Conservation (phyloP, 2,797 vertebrate species). For the Megaceryle alcyon region DNA sequence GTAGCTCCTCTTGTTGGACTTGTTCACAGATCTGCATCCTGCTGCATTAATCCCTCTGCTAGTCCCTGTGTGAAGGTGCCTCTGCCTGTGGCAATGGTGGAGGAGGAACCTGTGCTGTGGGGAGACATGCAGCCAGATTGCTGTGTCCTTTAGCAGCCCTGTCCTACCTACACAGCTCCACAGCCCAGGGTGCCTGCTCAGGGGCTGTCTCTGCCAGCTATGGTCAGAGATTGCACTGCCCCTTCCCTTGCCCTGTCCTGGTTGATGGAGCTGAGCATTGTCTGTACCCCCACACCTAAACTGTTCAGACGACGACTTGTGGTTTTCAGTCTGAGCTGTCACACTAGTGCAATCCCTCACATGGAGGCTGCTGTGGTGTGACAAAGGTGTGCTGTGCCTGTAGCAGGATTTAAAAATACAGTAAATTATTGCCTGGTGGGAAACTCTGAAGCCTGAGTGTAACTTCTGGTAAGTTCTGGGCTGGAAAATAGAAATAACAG, state of each 20-base stretch:
- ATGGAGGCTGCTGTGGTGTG: background rate
- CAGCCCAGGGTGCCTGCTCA: background rate
- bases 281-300: background rate
- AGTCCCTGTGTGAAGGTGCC: background rate
- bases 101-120: accelerated
- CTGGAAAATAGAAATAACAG: background rate
- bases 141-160: background rate
- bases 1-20: background rate
- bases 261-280: background rate
- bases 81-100: accelerated
- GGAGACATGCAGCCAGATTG: background rate
- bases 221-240: background rate
- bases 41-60: background rate
- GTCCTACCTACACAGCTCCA: background rate
- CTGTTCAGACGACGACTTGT: background rate
- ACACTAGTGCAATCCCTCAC: background rate
- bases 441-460: background rate
- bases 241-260: background rate
- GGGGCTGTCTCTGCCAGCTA: background rate
- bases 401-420: background rate
- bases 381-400: background rate
- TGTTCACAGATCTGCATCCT: background rate
- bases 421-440: background rate
- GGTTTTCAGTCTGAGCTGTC: background rate
- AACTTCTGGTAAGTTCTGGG: background rate